phyloP scores from a whole-genome alignment of 2,888 invertebrate genomes.

The Seladonia tumulorum region DNA sequence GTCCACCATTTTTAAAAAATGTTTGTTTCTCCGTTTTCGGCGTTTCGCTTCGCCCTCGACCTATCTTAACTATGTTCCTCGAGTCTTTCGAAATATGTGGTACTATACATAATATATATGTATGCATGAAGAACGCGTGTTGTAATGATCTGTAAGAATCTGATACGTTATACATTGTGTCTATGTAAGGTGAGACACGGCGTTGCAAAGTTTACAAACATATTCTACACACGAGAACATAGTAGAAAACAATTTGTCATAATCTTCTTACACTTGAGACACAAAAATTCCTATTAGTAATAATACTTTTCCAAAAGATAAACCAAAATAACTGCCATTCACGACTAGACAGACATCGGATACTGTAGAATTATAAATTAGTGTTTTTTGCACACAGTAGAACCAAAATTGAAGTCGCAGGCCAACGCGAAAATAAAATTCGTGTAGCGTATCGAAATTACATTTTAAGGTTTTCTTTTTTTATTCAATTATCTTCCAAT shows the following conservation, averaged over 20 bases:
- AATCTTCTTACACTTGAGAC: not conserved
- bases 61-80: conserved; percentile 47
- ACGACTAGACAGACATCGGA: not conserved
- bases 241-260: not conserved
- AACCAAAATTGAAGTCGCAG: not conserved
- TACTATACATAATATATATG: conserved; percentile 1
- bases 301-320: not conserved
- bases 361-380: not conserved
- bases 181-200: conserved; percentile 7
- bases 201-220: not conserved
- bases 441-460: not conserved
- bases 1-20: conserved; percentile 20
- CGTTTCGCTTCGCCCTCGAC: conserved; percentile 62
- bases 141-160: conserved; percentile 27
- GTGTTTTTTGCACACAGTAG: not conserved
- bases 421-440: not conserved
- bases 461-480: not conserved
- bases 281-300: not conserved
- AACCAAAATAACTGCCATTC: not conserved
- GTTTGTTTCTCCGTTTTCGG: conserved; percentile 19
- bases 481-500: not conserved
- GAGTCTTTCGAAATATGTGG: not conserved
- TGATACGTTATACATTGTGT: conserved; percentile 40
- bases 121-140: conserved; percentile 4
- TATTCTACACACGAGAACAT: not conserved